These are phyloP conservation scores for Onthophagus sagittarius DNA, from an alignment of 2,888 invertebrate species.

Conservation along the genomic window DNA sequence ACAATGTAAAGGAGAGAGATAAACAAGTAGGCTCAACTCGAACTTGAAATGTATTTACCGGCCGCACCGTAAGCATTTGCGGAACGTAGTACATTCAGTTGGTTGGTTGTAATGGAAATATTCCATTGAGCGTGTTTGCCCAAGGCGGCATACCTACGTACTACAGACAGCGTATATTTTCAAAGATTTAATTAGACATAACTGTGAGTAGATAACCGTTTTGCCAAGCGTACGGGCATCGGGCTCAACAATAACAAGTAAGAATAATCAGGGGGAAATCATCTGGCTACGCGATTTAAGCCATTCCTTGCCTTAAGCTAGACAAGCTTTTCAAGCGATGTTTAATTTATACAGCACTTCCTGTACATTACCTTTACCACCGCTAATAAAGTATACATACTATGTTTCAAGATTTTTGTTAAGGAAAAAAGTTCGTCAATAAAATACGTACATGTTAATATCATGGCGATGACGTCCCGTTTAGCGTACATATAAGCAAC, in stretches of 20 bases:
- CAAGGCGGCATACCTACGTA: slow-evolving; percentile 1
- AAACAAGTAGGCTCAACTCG: not conserved
- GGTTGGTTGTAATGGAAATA: not conserved
- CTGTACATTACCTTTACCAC: not conserved
- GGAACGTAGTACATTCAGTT: not conserved
- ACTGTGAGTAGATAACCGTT: slow-evolving; percentile 6
- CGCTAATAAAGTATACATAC: not conserved
- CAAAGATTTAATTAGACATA: slow-evolving; percentile 7
- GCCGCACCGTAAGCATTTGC: not conserved
- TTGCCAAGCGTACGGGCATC: slow-evolving; percentile 1
- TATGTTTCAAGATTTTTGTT: not conserved
- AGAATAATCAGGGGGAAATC: slow-evolving; percentile 8
- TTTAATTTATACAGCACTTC: not conserved
- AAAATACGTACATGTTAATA: too few species aligned
- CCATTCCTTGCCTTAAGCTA: not conserved
- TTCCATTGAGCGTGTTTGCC: not conserved
- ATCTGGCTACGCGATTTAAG: not conserved
- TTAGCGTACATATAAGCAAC: too few species aligned
- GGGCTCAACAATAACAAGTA: slow-evolving; percentile 1
- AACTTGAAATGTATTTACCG: not conserved
- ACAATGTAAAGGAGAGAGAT: not conserved
- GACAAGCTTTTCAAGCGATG: not conserved
- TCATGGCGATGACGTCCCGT: too few species aligned
- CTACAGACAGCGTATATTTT: not conserved
- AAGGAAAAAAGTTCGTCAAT: too few species aligned